Percentiles rank a stretch among this genome's conserved stretches.
Evolutionary conservation across 2,888 invertebrate species (phyloP).

Genomic region (Seira musarum): DNA sequence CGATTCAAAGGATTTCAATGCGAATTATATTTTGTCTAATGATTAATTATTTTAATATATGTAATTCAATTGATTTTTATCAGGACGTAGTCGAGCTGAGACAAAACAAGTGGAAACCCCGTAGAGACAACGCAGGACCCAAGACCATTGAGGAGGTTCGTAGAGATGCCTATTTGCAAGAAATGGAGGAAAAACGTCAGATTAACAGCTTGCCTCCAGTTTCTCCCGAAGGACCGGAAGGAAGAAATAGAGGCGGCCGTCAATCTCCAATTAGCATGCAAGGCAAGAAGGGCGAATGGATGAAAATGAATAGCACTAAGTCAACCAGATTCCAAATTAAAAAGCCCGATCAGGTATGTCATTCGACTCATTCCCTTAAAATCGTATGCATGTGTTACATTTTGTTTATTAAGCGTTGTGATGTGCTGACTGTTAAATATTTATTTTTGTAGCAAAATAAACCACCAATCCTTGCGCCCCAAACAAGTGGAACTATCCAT

Average conservation of each 20-base stretch:
- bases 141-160: constrained; percentile 97
- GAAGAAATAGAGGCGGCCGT: constrained; percentile 42
- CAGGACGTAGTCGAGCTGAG: constrained; percentile 92
- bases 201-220: constrained; percentile 64
- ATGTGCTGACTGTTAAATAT: too few relatives aligned
- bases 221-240: constrained; percentile 36
- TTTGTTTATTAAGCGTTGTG: too few relatives aligned
- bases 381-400: too few relatives aligned
- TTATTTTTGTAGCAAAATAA: constrained; percentile 40
- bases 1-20: too few relatives aligned
- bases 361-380: too few relatives aligned
- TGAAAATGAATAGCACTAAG: constrained; percentile 70
- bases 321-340: constrained; percentile 65
- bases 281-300: constrained; percentile 72
- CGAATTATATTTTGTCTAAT: too few relatives aligned
- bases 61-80: too few relatives aligned
- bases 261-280: constrained; percentile 52
- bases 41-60: too few relatives aligned
- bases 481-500: constrained; percentile 41
- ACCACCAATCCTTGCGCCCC: constrained; percentile 46
- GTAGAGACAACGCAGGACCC: constrained; percentile 89
- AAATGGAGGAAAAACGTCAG: constrained; percentile 71
- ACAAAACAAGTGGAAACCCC: constrained; percentile 86
- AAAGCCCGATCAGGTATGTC: constrained; percentile 55
- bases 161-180: constrained; percentile 87